phyloP scores from a whole-genome alignment of 2,797 vertebrate genomes.

The Ammospiza maritima region DNA sequence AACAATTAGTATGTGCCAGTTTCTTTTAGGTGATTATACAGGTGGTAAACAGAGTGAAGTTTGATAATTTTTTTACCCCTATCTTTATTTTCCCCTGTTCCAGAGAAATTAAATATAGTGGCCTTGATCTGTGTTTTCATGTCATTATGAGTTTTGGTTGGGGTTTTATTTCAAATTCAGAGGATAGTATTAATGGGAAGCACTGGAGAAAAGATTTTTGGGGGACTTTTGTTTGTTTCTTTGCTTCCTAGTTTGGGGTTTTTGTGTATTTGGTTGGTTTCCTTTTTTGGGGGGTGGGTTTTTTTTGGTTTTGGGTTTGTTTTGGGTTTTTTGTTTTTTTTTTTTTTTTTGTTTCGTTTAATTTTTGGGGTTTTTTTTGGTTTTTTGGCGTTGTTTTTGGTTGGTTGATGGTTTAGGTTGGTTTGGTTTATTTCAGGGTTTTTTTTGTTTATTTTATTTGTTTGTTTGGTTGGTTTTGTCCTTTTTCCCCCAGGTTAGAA shows the following conservation, averaged over 20 bases:
- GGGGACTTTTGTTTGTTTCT: rapidly evolving
- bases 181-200: background rate
- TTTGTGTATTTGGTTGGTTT: background rate
- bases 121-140: background rate
- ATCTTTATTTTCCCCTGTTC: background rate
- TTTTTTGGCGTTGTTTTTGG: too few species aligned
- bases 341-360: background rate
- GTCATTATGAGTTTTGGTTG: background rate
- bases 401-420: too few species aligned
- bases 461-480: background rate
- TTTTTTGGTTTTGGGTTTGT: background rate
- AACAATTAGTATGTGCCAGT: background rate
- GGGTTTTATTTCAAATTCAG: background rate
- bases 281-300: rapidly evolving
- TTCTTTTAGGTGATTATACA: background rate
- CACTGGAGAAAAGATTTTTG: rapidly evolving
- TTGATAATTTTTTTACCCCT: background rate
- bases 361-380: too few species aligned
- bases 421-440: too few species aligned
- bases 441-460: too few species aligned
- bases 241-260: too few species aligned
- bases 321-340: background rate
- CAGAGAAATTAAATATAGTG: background rate
- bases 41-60: background rate
- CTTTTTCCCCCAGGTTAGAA: background rate